Conservation (phyloP, 2,888 invertebrate genomes). For the Peribatodes rhomboidaria region DNA sequence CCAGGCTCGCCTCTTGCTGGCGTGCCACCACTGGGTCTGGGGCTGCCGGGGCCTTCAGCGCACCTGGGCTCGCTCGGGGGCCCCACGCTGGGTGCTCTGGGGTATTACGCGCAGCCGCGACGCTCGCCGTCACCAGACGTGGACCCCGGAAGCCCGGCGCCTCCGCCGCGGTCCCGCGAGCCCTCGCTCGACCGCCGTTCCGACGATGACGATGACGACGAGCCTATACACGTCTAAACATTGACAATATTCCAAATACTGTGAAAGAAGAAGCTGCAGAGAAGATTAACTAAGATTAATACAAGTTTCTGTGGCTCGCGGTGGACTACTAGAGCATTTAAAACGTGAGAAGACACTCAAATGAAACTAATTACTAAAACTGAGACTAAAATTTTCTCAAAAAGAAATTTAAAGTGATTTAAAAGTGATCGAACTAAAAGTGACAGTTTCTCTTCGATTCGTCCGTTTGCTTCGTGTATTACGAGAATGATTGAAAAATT, state of each 20-base stretch:
- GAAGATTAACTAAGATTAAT: background rate
- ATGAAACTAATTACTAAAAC: background rate
- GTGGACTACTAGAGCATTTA: no score
- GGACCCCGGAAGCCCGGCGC: conserved; percentile 87
- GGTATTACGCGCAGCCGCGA: conserved; percentile 82
- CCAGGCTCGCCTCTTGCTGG: conserved; percentile 87
- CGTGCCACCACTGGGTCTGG: conserved; percentile 86
- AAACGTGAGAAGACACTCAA: background rate
- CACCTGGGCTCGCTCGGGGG: conserved; percentile 89
- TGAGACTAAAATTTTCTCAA: background rate
- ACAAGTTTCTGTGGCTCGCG: background rate
- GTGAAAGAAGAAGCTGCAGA: conserved; percentile 41
- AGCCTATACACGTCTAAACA: conserved; percentile 87
- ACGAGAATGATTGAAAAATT: conserved; percentile 4
- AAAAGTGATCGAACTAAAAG: conserved; percentile 3
- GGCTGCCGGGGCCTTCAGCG: conserved; percentile 89
- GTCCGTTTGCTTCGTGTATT: conserved; percentile 10
- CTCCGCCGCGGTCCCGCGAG: conserved; percentile 79
- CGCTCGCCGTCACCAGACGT: conserved; percentile 84
- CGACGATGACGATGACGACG: conserved; percentile 87
- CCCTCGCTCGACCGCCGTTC: conserved; percentile 76
- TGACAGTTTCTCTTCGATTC: conserved; percentile 2
- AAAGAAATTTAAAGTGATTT: conserved; percentile 16
- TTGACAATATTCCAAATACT: conserved; percentile 28
- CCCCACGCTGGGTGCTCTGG: conserved; percentile 87